A percentile compares a stretch with the other conserved stretches of the same genome.
Conservation (phyloP, 2,797 vertebrate species). For the Esox lucius region DNA sequence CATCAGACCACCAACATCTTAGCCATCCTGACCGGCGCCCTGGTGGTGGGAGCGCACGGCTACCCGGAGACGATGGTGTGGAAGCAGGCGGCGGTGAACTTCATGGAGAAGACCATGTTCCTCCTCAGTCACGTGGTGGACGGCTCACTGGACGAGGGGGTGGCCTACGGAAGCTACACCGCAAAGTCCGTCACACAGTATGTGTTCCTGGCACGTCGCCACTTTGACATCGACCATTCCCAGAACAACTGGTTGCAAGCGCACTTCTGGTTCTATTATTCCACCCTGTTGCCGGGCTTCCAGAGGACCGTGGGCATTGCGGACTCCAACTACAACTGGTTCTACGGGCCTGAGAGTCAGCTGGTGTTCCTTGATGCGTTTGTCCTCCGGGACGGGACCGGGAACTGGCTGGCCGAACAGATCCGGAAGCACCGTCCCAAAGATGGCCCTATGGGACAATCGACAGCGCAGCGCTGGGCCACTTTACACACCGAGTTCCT, state of each 20-base stretch:
- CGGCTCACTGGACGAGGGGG: constrained; percentile 93
- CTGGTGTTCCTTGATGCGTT: constrained; percentile 92
- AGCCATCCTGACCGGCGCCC: constrained; percentile 87
- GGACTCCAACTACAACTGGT: constrained; percentile 99
- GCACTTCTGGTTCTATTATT: constrained; percentile 97
- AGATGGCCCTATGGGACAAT: constrained; percentile 95
- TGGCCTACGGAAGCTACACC: constrained; percentile 96
- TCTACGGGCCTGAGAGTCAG: constrained; percentile 97
- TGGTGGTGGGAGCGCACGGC: constrained; percentile 80
- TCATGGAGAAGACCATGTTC: constrained; percentile 98
- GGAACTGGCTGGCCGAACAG: constrained; percentile 96
- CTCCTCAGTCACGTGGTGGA: constrained; percentile 93
- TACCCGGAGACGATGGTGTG: constrained; percentile 83
- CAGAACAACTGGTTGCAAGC: constrained; percentile 91
- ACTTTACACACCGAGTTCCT: constrained; percentile 96
- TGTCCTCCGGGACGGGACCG: constrained; percentile 88
- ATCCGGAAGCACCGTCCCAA: constrained; percentile 94
- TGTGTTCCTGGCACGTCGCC: constrained; percentile 90
- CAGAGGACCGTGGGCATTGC: constrained; percentile 93
- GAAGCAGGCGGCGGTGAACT: constrained; percentile 90
- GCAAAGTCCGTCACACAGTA: constrained; percentile 94
- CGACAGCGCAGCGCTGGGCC: constrained; percentile 91
- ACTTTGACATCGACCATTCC: constrained; percentile 90
- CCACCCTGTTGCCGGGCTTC: constrained; percentile 93
- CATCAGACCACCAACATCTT: constrained; percentile 95